Evolutionary conservation across 2,797 vertebrate genomes (phyloP).

Genomic region (Intellagama lesueurii): DNA sequence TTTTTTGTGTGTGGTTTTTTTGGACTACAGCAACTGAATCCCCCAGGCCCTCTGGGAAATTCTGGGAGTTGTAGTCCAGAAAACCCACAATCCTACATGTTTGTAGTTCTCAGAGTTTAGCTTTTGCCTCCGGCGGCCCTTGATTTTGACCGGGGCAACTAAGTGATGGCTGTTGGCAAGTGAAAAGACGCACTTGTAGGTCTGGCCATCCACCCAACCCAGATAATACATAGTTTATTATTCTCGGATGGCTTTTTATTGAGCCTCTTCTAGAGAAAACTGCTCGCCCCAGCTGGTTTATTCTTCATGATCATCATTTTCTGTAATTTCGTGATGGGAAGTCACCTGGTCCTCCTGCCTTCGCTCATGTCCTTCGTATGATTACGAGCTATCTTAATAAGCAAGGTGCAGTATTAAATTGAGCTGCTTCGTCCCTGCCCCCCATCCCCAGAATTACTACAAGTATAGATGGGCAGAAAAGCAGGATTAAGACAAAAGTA

Average conservation of each 20-base stretch:
- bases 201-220: not conserved
- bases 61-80: not conserved
- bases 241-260: not conserved
- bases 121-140: too few relatives aligned
- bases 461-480: not conserved
- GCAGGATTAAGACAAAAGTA: not conserved
- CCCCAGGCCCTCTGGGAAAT: not conserved
- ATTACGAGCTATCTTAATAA: not conserved
- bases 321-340: conserved; percentile 55
- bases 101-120: too few relatives aligned
- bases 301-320: conserved; percentile 73
- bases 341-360: conserved; percentile 75
- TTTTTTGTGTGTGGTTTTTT: too few relatives aligned
- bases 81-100: not conserved
- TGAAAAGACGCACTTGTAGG: too few relatives aligned
- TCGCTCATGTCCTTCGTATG: not conserved
- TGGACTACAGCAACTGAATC: not conserved
- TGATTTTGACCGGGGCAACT: too few relatives aligned
- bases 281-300: conserved; percentile 77
- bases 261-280: not conserved
- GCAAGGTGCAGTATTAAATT: not conserved
- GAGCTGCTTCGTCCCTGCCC: not conserved
- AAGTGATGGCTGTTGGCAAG: fast-evolving
- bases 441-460: not conserved
- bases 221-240: fast-evolving